These are phyloP conservation scores for Hypothenemus hampei DNA, from an alignment of 1,140 invertebrate genomes.

Conservation along the genomic window DNA sequence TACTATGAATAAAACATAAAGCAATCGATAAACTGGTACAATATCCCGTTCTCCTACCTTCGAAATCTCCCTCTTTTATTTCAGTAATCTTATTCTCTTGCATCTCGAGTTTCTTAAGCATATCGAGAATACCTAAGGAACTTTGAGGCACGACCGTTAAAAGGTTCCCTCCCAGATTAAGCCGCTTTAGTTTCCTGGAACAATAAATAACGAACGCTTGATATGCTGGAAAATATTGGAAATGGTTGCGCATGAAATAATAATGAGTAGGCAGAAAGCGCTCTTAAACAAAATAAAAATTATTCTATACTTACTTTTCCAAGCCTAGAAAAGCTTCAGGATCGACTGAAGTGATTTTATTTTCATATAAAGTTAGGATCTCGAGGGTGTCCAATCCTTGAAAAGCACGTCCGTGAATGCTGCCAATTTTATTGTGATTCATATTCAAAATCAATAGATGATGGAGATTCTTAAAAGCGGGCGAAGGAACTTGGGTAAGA, in stretches of 20 bases:
- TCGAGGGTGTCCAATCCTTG: conserved; percentile 78
- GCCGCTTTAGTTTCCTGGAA: conserved; percentile 71
- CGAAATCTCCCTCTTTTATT: conserved; percentile 77
- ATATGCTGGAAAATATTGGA: background rate
- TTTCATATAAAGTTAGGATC: conserved; percentile 83
- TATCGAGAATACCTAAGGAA: conserved; percentile 68
- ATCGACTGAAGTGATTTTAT: conserved; percentile 73
- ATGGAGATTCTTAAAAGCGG: conserved; percentile 71
- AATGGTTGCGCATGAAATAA: too few relatives aligned
- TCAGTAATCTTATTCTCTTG: conserved; percentile 76
- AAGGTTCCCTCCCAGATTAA: conserved; percentile 83
- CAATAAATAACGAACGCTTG: conserved; percentile 3
- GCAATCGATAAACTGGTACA: background rate
- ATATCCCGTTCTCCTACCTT: conserved; percentile 56
- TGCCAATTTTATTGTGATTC: conserved; percentile 80
- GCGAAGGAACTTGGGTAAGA: conserved; percentile 69
- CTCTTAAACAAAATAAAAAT: background rate
- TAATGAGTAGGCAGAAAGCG: too few relatives aligned
- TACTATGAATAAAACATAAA: background rate
- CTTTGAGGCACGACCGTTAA: conserved; percentile 70
- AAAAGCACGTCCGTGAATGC: conserved; percentile 73
- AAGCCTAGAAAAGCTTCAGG: conserved; percentile 76
- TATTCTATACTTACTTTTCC: conserved; percentile 65
- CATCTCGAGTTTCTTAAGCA: conserved; percentile 78
- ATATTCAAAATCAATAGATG: conserved; percentile 81